Evolutionary conservation across 1,140 invertebrate genomes (phyloP).

Genomic region (Aethina tumida): DNA sequence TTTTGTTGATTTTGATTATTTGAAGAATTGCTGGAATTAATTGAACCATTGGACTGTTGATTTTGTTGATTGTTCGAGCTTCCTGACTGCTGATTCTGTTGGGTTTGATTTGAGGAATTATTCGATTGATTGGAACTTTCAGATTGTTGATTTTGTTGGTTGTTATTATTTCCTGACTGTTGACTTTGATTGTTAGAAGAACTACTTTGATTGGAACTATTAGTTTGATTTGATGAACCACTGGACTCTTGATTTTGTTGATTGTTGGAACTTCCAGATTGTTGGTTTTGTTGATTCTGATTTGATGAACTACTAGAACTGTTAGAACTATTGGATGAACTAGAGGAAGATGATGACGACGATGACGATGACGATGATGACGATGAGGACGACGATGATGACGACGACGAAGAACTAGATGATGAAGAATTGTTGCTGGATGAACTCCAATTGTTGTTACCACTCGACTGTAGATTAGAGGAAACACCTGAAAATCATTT

Average conservation of each 20-base stretch:
- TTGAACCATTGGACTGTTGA: slow-evolving; percentile 9
- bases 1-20: slow-evolving; percentile 7
- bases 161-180: slow-evolving; percentile 3
- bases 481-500: too few relatives aligned
- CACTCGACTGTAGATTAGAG: too few relatives aligned
- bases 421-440: too few relatives aligned
- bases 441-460: too few relatives aligned
- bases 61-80: slow-evolving; percentile 9
- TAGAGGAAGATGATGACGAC: slow-evolving; percentile 12
- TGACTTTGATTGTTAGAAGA: background rate
- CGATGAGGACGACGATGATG: slow-evolving; percentile 44
- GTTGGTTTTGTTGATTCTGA: slow-evolving; percentile 4
- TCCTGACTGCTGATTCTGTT: slow-evolving; percentile 3
- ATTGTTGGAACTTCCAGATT: slow-evolving; percentile 5
- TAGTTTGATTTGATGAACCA: slow-evolving; percentile 12
- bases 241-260: slow-evolving; percentile 9
- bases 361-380: slow-evolving; percentile 30
- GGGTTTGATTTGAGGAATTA: slow-evolving; percentile 3
- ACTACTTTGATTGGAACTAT: slow-evolving; percentile 4
- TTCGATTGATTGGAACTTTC: slow-evolving; percentile 11
- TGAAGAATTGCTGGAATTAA: slow-evolving; percentile 8
- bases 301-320: background rate
- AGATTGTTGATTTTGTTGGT: slow-evolving; percentile 11
- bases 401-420: too few relatives aligned
- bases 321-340: slow-evolving; percentile 14